Evolutionary conservation across 2,888 invertebrate species (phyloP).

Genomic region (Ypsolopha scabrella): DNA sequence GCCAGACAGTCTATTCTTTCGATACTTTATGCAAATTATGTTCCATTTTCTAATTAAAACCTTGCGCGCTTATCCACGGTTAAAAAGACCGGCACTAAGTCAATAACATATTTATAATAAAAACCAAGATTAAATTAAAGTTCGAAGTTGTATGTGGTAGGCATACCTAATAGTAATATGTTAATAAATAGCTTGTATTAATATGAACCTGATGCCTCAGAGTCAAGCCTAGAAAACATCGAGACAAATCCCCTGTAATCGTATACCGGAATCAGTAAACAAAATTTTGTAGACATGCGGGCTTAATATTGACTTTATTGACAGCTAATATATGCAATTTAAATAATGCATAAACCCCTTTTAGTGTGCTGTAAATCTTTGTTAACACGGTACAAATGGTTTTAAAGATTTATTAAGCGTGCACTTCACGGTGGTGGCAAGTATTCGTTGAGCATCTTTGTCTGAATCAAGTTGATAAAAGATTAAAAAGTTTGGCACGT

Average conservation of each 20-base stretch:
- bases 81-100: too few relatives aligned
- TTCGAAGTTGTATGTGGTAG: too few relatives aligned
- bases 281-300: constrained; percentile 28
- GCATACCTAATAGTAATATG: too few relatives aligned
- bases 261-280: not conserved
- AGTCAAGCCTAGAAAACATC: too few relatives aligned
- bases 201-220: not conserved
- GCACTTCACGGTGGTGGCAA: constrained; percentile 29
- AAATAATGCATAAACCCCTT: constrained; percentile 40
- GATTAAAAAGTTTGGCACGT: constrained; percentile 9
- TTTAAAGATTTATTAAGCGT: constrained; percentile 49
- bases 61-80: too few relatives aligned
- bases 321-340: constrained; percentile 39
- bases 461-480: constrained; percentile 16
- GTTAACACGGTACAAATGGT: constrained; percentile 35
- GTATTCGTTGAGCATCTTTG: constrained; percentile 15
- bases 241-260: not conserved
- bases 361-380: constrained; percentile 44
- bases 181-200: not conserved
- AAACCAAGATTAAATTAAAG: too few relatives aligned
- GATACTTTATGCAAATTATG: too few relatives aligned
- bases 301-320: constrained; percentile 36
- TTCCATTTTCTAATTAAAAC: too few relatives aligned
- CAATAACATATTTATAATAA: not conserved
- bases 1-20: too few relatives aligned